Base-by-base conservation (phyloP, 1,140 invertebrate species). In the Brachionus sp. region DNA sequence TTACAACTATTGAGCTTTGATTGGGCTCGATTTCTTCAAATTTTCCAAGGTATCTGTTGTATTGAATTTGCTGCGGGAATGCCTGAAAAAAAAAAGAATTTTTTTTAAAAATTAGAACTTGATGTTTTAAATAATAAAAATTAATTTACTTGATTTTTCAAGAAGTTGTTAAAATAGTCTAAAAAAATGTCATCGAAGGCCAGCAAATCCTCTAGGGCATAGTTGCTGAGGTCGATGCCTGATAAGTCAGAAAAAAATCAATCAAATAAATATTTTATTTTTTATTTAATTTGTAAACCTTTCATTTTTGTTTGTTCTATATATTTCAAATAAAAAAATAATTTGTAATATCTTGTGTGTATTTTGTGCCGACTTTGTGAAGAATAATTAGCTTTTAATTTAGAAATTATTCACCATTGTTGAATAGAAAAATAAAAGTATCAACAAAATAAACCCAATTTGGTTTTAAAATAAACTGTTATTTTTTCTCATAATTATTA, bases 111-210 rank as follows among this genome's bases (percentile, higher is more conserved):
- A 19, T 12, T 25, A 35, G 12, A 33, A 29, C 29, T 29, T n/a
- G 3, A 29, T 29, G 3, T 29, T 2, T 25, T 23, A 73, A 13
- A 39, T 73, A 39, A 73, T 29, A 23, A 50, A 25, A 16, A 39
- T 42, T 39, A 75, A 86, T 87, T 86, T 85, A 89, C 88, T 19
- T 88, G 87, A 33, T 88, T 84, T 19, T 85, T 84, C 9, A 89
- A 85, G 80, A 89, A 89, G 23, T 86, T 87, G 85, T 89, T 89
- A 86, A 89, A 89, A 84, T 88, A 89, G 66, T 89, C 88, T 80
- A 89, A 84, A 84, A 89, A 89, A 7, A 88, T 85, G 83, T 89
- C 88, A 85, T 89, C 88, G 84, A 89, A 89, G 9, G 88, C 86
- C 75, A 89, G 84, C 5, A 89, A 83, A 83, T 89, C 88, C 84